Conservation (phyloP, 2,888 invertebrate genomes). For the Oxytorus armatus region DNA sequence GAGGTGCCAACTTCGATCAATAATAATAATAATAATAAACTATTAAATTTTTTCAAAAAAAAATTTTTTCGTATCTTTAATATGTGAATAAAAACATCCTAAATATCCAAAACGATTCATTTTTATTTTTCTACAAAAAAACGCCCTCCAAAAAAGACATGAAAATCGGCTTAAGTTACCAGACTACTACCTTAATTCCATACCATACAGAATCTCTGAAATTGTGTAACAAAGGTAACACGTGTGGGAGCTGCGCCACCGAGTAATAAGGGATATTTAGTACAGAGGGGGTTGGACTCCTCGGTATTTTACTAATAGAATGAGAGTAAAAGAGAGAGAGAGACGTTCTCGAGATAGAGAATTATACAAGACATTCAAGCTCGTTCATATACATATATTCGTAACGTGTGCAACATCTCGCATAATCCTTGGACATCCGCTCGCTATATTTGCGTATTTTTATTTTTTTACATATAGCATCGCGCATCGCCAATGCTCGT, state of each 20-base stretch:
- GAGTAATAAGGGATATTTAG: slow-evolving; percentile 16
- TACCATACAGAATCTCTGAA: no score
- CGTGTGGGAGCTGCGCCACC: neutral
- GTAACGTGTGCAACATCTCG: slow-evolving; percentile 67
- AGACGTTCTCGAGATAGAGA: slow-evolving; percentile 18
- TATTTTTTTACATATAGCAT: slow-evolving; percentile 23
- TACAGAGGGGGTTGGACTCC: slow-evolving; percentile 11
- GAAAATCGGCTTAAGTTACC: no score
- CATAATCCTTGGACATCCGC: slow-evolving; percentile 62
- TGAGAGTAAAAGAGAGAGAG: slow-evolving; percentile 1
- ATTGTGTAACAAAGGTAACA: neutral
- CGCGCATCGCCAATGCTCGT: neutral
- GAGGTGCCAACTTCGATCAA: no score
- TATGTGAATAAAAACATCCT: no score
- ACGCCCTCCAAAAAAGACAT: no score
- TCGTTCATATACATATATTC: slow-evolving; percentile 40
- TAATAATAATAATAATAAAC: no score
- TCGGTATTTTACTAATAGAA: slow-evolving; percentile 25
- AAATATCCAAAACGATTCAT: no score
- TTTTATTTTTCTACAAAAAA: no score
- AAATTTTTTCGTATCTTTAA: no score
- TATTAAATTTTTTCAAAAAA: no score
- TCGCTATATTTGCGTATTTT: slow-evolving; percentile 32
- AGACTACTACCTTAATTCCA: no score
- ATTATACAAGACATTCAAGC: slow-evolving; percentile 22